Percentiles rank a stretch among this genome's conserved stretches.
Evolutionary conservation across 1,140 invertebrate species (phyloP).

Genomic region (Bombus waltoni): DNA sequence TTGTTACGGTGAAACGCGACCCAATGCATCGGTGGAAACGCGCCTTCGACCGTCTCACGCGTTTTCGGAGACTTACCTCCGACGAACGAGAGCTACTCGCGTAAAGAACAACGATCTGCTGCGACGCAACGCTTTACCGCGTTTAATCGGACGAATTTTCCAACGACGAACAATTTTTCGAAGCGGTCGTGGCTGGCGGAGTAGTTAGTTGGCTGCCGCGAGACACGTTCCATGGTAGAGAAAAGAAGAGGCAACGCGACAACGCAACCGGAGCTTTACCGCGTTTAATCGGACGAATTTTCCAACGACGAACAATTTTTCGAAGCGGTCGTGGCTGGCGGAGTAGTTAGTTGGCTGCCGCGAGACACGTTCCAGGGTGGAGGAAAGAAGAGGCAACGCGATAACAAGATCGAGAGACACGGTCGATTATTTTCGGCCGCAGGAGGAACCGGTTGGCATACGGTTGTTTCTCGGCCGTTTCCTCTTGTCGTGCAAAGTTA

Average conservation of each 20-base stretch:
- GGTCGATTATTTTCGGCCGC: not conserved
- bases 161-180: accelerated
- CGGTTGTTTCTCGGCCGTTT: not conserved
- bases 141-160: too few species aligned
- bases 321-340: too few species aligned
- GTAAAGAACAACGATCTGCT: too few species aligned
- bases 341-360: too few species aligned
- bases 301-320: accelerated
- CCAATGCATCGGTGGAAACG: not conserved
- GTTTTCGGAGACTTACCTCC: accelerated
- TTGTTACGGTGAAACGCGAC: not conserved
- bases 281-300: too few species aligned
- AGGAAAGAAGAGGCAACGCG: not conserved
- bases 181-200: too few species aligned
- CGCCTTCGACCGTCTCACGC: not conserved
- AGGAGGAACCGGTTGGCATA: not conserved
- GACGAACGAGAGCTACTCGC: not conserved
- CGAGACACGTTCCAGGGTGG: not conserved
- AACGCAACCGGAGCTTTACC: accelerated
- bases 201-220: too few species aligned
- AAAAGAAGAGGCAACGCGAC: too few species aligned
- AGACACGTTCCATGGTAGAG: too few species aligned
- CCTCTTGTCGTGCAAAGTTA: constrained; percentile 6
- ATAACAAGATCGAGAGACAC: not conserved
- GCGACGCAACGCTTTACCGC: accelerated